Percentiles rank a stretch among this genome's conserved stretches.
phyloP scores from a whole-genome alignment of 2,797 vertebrate species.

The Oreochromis mossambicus region DNA sequence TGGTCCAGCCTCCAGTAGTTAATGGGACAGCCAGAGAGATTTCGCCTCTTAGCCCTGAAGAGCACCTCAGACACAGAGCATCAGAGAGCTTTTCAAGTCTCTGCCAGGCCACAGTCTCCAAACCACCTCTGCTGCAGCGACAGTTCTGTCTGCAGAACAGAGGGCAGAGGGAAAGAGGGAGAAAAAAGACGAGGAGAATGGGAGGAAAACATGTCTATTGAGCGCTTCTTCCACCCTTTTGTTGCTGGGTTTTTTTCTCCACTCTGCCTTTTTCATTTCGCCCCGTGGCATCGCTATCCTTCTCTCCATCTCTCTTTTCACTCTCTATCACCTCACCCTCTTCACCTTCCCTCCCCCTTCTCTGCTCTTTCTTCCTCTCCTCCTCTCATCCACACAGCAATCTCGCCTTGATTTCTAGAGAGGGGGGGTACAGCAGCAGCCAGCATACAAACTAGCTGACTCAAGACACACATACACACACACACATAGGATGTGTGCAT shows the following conservation, averaged over 20 bases:
- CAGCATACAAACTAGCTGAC: conserved; percentile 72
- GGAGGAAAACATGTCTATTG: conserved; percentile 32
- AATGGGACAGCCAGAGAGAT: conserved; percentile 40
- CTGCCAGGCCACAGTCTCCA: conserved; percentile 36
- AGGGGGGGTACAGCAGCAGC: conserved; percentile 49
- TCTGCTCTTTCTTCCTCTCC: conserved; percentile 9
- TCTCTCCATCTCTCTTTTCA: conserved; percentile 20
- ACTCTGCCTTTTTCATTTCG: conserved; percentile 20
- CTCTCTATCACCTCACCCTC: conserved; percentile 18
- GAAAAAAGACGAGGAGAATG: conserved; percentile 24
- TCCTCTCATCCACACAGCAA: conserved; percentile 45
- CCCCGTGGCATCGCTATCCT: conserved; percentile 29
- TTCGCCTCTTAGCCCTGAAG: conserved; percentile 36
- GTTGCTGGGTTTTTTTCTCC: conserved; percentile 6
- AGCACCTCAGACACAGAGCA: conserved; percentile 31
- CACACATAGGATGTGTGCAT: conserved; percentile 19
- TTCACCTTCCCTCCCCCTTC: not conserved
- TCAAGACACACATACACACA: conserved; percentile 34
- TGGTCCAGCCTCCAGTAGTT: conserved; percentile 34
- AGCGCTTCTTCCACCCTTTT: conserved; percentile 24
- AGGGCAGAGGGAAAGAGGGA: conserved; percentile 43
- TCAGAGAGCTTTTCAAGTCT: conserved; percentile 35
- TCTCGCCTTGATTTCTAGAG: conserved; percentile 64
- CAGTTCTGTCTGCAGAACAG: conserved; percentile 35
- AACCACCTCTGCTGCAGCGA: conserved; percentile 24